Percentiles rank a stretch among this genome's conserved stretches.
These are phyloP conservation scores for Apotomis capreana DNA, from an alignment of 2,888 invertebrate species.

Conservation along the genomic window DNA sequence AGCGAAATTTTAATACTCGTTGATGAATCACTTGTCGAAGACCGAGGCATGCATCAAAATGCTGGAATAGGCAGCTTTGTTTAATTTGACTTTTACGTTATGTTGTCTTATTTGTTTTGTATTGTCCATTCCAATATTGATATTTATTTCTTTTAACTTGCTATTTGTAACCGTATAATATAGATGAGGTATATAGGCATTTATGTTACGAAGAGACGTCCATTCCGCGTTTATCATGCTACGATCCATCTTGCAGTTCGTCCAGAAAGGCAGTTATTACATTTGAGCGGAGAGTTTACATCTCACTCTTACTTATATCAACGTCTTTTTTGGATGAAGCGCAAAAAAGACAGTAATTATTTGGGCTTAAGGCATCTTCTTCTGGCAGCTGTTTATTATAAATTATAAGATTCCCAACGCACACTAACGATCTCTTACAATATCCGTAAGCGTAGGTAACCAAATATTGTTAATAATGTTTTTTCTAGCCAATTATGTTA, in stretches of 20 bases:
- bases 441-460: constrained; percentile 51
- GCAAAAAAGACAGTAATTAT: constrained; percentile 14
- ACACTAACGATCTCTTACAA: constrained; percentile 64
- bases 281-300: constrained; percentile 6
- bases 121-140: constrained; percentile 29
- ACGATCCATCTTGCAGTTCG: constrained; percentile 24
- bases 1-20: constrained; percentile 81
- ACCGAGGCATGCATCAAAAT: constrained; percentile 55
- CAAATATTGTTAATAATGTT: constrained; percentile 48
- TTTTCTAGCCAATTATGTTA: constrained; percentile 45
- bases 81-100: constrained; percentile 46
- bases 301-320: not conserved
- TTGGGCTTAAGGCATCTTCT: not conserved
- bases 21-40: constrained; percentile 68
- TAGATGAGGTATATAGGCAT: constrained; percentile 11
- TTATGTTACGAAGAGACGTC: constrained; percentile 24
- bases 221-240: constrained; percentile 23
- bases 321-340: constrained; percentile 17
- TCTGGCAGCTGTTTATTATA: constrained; percentile 12
- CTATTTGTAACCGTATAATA: constrained; percentile 2
- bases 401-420: constrained; percentile 56
- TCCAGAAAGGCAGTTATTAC: constrained; percentile 25
- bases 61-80: constrained; percentile 53
- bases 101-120: constrained; percentile 30
- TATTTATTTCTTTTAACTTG: constrained; percentile 1